Percentiles rank a stretch among this genome's conserved stretches.
phyloP scores from a whole-genome alignment of 2,888 invertebrate species.

The Drepana falcataria region DNA sequence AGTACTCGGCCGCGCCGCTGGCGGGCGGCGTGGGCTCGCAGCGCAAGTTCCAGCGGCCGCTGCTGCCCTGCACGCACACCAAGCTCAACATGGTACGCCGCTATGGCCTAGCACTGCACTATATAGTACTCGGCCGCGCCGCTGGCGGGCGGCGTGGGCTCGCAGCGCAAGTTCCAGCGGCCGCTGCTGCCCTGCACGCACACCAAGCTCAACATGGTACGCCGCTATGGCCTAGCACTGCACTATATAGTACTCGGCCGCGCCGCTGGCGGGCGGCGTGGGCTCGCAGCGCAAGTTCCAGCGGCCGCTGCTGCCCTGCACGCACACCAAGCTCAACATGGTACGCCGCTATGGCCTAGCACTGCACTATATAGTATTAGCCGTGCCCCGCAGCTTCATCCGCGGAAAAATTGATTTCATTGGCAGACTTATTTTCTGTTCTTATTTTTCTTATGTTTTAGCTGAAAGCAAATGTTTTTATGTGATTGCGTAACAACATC shows the following conservation, averaged over 20 bases:
- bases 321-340: conserved; percentile 93
- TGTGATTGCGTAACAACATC: too few species aligned
- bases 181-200: conserved; percentile 96
- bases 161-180: conserved; percentile 96
- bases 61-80: conserved; percentile 95
- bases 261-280: conserved; percentile 95
- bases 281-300: conserved; percentile 98
- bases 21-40: conserved; percentile 96
- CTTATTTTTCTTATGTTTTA: too few species aligned
- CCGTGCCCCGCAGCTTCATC: too few species aligned
- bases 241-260: too few species aligned
- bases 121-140: conserved; percentile 98
- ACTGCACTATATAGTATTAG: too few species aligned
- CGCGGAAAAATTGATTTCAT: too few species aligned
- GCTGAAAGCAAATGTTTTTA: too few species aligned
- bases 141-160: conserved; percentile 95
- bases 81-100: conserved; percentile 93
- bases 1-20: conserved; percentile 95
- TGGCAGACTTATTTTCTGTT: too few species aligned
- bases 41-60: conserved; percentile 96
- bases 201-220: conserved; percentile 93
- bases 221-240: too few species aligned
- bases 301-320: conserved; percentile 94
- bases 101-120: too few species aligned
- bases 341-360: too few species aligned